A percentile compares a stretch with the other conserved stretches of the same genome.
Conservation (phyloP, 1,140 invertebrate genomes). For the Vanessa atalanta region DNA sequence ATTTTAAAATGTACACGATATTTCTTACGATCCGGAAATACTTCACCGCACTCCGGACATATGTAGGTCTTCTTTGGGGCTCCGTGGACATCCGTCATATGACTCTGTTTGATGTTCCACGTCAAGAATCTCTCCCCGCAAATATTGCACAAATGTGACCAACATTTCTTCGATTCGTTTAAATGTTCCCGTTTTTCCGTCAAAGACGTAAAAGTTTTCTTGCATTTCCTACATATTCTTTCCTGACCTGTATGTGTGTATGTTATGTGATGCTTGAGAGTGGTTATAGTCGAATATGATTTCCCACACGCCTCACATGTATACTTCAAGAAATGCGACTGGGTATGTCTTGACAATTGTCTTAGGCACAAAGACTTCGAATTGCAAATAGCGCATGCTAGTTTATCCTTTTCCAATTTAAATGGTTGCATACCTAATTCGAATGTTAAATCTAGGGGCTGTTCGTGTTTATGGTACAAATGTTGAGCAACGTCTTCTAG, state of each 20-base stretch:
- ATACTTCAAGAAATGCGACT: conserved; percentile 71
- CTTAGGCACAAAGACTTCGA: conserved; percentile 52
- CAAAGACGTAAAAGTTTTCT: conserved; percentile 46
- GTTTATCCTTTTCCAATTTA: conserved; percentile 52
- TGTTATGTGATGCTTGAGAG: conserved; percentile 51
- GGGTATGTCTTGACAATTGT: conserved; percentile 59
- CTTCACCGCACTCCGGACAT: conserved; percentile 52
- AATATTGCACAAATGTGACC: conserved; percentile 51
- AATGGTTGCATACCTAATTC: conserved; percentile 61
- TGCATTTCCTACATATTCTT: conserved; percentile 57
- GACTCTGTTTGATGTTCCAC: conserved; percentile 52
- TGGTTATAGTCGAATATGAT: conserved; percentile 64
- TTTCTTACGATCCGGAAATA: conserved; percentile 49
- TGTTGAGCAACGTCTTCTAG: conserved; percentile 53
- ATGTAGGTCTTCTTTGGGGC: conserved; percentile 46
- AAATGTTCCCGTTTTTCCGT: conserved; percentile 51
- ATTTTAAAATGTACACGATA: conserved; percentile 55
- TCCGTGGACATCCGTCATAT: conserved; percentile 51
- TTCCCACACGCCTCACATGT: conserved; percentile 79
- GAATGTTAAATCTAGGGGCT: conserved; percentile 45
- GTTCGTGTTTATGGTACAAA: conserved; percentile 49
- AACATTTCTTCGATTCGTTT: conserved; percentile 48
- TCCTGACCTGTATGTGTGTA: conserved; percentile 48
- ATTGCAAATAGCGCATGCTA: conserved; percentile 59
- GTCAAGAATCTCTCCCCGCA: conserved; percentile 54